These are phyloP conservation scores for Heliangelus exortis DNA, from an alignment of 2,797 vertebrate genomes.

Conservation along the genomic window DNA sequence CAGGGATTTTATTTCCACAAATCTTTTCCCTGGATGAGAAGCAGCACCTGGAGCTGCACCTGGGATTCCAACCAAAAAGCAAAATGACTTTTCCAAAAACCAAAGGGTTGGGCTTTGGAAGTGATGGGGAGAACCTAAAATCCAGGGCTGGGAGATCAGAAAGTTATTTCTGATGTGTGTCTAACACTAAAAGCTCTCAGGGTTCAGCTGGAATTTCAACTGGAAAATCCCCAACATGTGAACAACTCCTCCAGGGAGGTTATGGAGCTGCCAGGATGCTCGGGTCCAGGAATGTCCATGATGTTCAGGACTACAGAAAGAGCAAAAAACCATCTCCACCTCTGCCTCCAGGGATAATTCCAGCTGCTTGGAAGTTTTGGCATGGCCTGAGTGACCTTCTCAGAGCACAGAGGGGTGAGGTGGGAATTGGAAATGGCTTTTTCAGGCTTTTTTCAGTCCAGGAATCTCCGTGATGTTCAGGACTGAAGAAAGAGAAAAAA, in stretches of 20 bases:
- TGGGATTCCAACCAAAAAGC: too few relatives aligned
- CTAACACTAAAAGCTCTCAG: neutral
- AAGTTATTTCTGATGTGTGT: neutral
- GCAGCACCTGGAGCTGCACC: neutral
- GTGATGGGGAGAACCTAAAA: neutral
- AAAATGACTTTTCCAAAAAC: neutral
- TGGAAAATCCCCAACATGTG: neutral
- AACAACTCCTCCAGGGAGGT: neutral
- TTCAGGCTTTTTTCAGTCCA: neutral
- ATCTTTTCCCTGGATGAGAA: neutral
- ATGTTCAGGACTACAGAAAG: neutral
- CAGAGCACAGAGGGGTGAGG: neutral
- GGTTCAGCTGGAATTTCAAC: neutral
- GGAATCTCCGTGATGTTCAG: accelerated
- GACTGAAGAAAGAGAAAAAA: neutral
- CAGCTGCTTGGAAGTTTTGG: neutral
- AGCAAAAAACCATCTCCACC: neutral
- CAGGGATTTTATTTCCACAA: neutral
- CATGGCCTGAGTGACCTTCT: neutral
- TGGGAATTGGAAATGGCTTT: neutral
- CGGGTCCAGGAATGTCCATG: accelerated
- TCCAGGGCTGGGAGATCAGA: neutral
- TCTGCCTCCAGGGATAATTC: accelerated
- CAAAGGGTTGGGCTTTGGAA: neutral
- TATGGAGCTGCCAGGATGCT: neutral